Percentiles rank a stretch among this genome's conserved stretches.
Conservation (phyloP, 2,888 invertebrate genomes). For the Heliconius charithonia region DNA sequence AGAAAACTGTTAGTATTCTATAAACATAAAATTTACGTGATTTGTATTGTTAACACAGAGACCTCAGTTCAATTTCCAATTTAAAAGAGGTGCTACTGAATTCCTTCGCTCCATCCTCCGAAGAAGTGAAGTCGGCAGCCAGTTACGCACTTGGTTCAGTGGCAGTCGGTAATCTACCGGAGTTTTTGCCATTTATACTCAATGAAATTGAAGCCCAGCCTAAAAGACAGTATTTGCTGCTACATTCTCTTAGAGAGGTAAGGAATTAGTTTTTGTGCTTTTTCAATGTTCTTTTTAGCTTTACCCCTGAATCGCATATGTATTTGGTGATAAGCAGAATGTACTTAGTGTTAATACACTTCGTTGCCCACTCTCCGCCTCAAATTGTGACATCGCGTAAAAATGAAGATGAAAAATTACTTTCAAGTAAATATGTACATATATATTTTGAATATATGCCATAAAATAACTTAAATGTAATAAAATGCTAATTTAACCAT, state of each 20-base stretch:
- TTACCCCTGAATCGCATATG: not conserved
- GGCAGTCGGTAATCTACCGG: conserved; percentile 96
- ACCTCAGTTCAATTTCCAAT: conserved; percentile 89
- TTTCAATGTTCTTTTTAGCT: not conserved
- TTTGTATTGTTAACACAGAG: conserved; percentile 77
- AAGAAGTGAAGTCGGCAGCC: conserved; percentile 98
- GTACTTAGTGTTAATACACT: too few species aligned
- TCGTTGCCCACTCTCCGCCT: too few species aligned
- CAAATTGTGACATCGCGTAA: too few species aligned
- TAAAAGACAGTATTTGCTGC: conserved; percentile 95
- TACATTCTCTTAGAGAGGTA: conserved; percentile 99
- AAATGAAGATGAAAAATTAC: too few species aligned
- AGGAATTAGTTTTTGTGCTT: conserved; percentile 35
- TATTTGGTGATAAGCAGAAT: too few species aligned
- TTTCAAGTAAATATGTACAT: too few species aligned
- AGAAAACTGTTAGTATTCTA: not conserved
- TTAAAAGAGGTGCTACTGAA: conserved; percentile 91
- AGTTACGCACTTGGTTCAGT: conserved; percentile 98
- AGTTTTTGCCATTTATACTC: conserved; percentile 97
- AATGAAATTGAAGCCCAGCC: conserved; percentile 97
- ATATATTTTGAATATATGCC: too few species aligned
- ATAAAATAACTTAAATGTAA: too few species aligned
- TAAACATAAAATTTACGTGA: not conserved
- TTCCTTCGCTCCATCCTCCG: conserved; percentile 95
- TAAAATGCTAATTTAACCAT: too few species aligned